phyloP scores from a whole-genome alignment of 2,113 vertebrate species.

The Rattus rattus region DNA sequence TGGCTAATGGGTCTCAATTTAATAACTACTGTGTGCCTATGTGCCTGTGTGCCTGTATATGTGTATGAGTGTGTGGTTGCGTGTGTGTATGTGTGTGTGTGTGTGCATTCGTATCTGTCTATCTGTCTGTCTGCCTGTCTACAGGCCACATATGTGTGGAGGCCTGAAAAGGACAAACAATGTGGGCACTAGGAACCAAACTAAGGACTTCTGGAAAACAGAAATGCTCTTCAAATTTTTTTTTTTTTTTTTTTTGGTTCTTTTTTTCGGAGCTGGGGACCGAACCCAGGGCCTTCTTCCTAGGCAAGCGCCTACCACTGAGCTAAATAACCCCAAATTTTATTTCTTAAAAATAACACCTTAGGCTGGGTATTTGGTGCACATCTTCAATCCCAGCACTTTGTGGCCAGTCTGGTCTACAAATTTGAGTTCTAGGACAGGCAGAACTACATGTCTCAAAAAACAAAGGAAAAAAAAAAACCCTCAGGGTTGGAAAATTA shows the following conservation, averaged over 20 bases:
- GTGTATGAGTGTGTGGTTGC: too few relatives aligned
- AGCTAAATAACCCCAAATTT: too few relatives aligned
- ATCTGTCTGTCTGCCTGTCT: background rate
- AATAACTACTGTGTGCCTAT: background rate
- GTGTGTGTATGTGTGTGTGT: background rate
- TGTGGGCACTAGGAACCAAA: background rate
- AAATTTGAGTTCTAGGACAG: background rate
- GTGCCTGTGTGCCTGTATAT: too few relatives aligned
- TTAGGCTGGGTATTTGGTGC: too few relatives aligned
- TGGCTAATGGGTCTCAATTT: background rate
- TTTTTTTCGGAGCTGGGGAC: too few relatives aligned
- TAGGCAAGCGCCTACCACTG: too few relatives aligned
- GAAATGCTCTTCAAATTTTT: background rate
- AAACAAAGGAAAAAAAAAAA: background rate
- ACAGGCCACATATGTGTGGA: background rate
- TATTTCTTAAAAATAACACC: background rate
- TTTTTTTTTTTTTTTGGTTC: too few relatives aligned
- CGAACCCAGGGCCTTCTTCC: too few relatives aligned
- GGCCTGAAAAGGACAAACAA: background rate
- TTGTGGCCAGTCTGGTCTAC: background rate
- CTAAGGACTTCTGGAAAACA: background rate
- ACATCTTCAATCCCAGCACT: background rate
- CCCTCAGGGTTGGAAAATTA: background rate
- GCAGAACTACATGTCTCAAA: background rate
- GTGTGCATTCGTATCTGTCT: too few relatives aligned